Evolutionary conservation across 2,113 vertebrate genomes (phyloP).

Genomic region (Piaya cayana): DNA sequence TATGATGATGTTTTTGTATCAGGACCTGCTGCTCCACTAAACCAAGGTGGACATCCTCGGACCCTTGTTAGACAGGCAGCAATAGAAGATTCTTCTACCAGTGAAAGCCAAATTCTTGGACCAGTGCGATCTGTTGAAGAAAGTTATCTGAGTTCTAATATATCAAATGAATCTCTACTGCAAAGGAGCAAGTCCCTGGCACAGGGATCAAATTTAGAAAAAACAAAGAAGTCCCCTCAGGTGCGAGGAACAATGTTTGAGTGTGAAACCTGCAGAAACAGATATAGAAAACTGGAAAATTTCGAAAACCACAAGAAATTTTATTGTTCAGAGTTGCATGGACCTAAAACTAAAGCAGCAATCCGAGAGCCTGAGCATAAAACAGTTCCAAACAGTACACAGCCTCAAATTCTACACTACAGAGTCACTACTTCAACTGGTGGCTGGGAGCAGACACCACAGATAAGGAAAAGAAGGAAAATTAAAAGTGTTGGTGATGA

Average conservation of each 20-base stretch:
- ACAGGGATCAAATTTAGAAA: constrained; percentile 80
- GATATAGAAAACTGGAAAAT: constrained; percentile 95
- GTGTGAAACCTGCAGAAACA: constrained; percentile 95
- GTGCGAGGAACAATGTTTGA: constrained; percentile 96
- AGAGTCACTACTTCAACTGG: constrained; percentile 78
- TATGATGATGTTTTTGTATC: constrained; percentile 94
- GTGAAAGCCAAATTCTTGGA: constrained; percentile 82
- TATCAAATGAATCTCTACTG: constrained; percentile 74
- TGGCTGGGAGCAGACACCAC: constrained; percentile 86
- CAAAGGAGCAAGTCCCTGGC: constrained; percentile 85
- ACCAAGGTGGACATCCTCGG: constrained; percentile 85
- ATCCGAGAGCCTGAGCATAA: constrained; percentile 86
- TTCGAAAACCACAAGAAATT: constrained; percentile 99
- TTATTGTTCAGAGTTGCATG: constrained; percentile 97
- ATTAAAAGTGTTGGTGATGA: constrained; percentile 98
- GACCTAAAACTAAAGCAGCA: constrained; percentile 91
- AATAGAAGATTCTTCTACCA: constrained; percentile 89
- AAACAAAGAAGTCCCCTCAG: constrained; percentile 87
- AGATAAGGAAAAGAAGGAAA: constrained; percentile 93
- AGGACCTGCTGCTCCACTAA: constrained; percentile 83
- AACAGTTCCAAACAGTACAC: constrained; percentile 67
- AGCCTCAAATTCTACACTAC: constrained; percentile 82
- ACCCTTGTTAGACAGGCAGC: constrained; percentile 92
- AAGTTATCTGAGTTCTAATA: constrained; percentile 75
- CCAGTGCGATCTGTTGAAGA: constrained; percentile 86